These are phyloP conservation scores for Molossus molossus DNA, from an alignment of 2,797 vertebrate species.

Conservation along the genomic window DNA sequence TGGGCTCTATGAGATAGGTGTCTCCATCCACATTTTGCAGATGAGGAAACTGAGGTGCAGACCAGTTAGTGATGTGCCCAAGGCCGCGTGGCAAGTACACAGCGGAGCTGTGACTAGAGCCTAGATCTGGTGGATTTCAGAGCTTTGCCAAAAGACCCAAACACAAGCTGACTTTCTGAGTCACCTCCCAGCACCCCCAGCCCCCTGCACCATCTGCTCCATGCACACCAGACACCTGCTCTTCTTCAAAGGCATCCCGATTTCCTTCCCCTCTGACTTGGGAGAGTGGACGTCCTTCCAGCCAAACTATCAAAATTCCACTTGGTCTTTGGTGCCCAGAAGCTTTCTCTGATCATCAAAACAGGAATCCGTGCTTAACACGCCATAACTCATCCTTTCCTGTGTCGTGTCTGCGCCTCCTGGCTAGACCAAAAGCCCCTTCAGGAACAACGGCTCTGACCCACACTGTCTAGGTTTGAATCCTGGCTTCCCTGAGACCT, in stretches of 20 bases:
- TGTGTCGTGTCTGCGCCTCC: background rate
- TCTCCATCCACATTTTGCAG: slow-evolving; percentile 12
- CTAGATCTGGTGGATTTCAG: slow-evolving; percentile 4
- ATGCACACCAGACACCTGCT: background rate
- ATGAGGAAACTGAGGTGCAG: slow-evolving; percentile 61
- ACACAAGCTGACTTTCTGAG: slow-evolving; percentile 55
- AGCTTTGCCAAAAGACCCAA: slow-evolving; percentile 18
- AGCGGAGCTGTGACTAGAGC: background rate
- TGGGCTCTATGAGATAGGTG: background rate
- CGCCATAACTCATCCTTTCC: background rate
- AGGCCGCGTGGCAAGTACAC: background rate
- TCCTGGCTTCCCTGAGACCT: background rate
- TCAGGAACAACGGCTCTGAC: background rate
- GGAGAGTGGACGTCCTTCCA: background rate
- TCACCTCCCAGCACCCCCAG: slow-evolving; percentile 3
- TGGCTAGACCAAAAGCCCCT: background rate
- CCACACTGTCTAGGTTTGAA: background rate
- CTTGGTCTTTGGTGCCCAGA: slow-evolving; percentile 10
- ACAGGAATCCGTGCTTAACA: background rate
- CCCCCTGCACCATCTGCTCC: background rate
- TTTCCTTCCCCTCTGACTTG: slow-evolving; percentile 43
- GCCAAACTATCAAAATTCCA: background rate
- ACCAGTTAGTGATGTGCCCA: background rate
- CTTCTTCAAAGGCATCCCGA: slow-evolving; percentile 27
- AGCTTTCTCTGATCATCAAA: background rate